Evolutionary conservation across 2,113 vertebrate species (phyloP).

Genomic region (Glaucomys volans): DNA sequence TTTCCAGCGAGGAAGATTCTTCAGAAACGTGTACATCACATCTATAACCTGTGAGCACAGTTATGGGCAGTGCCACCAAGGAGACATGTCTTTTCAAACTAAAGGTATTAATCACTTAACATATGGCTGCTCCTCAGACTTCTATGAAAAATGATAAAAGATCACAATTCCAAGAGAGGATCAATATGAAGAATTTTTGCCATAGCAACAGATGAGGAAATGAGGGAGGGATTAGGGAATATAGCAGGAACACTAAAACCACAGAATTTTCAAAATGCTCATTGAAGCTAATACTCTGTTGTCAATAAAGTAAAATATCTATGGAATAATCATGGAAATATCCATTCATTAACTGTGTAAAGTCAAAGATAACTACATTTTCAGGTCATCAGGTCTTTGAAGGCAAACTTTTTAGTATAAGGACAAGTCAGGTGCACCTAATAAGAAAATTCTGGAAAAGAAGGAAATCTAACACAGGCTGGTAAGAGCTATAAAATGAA

Average conservation of each 20-base stretch:
- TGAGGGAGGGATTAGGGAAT: neutral
- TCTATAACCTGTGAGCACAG: neutral
- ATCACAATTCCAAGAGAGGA: conserved; percentile 2
- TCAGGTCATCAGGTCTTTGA: neutral
- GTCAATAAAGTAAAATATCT: neutral
- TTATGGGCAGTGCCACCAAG: neutral
- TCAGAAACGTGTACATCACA: neutral
- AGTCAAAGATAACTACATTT: neutral
- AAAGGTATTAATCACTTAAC: neutral
- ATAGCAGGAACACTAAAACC: neutral
- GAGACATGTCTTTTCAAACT: conserved; percentile 49
- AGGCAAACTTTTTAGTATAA: neutral
- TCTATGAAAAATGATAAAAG: conserved; percentile 15
- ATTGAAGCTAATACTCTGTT: neutral
- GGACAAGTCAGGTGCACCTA: neutral
- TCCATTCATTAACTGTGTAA: neutral
- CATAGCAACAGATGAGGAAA: neutral
- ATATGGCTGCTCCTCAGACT: conserved; percentile 2
- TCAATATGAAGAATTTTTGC: conserved; percentile 37
- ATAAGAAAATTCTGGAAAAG: conserved; percentile 8
- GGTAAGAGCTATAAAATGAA: neutral
- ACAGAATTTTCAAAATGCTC: neutral
- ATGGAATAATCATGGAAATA: neutral
- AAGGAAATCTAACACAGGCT: neutral
- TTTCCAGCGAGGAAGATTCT: neutral